phyloP scores from a whole-genome alignment of 1,140 invertebrate genomes.

The Saccostrea glomerata region DNA sequence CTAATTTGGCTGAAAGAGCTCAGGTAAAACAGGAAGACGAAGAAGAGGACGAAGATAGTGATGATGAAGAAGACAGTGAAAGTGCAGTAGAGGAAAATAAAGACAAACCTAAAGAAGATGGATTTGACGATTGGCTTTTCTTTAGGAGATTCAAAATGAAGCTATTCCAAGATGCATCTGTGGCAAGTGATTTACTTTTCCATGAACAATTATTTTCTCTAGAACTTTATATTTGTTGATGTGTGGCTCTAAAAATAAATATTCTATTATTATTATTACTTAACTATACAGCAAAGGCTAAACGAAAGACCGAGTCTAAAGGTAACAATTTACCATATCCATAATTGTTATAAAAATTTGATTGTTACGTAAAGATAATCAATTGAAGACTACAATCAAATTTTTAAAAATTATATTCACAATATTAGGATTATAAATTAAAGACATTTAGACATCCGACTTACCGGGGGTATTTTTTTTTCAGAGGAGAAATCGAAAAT shows the following conservation, averaged over 20 bases:
- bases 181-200: not conserved
- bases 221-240: not conserved
- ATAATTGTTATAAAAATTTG: no score
- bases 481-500: not conserved
- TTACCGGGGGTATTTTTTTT: not conserved
- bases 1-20: constrained; percentile 54
- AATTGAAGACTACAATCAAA: no score
- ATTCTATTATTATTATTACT: no score
- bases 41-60: not conserved
- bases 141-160: constrained; percentile 6
- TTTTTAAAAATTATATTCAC: no score
- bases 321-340: no score
- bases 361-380: no score
- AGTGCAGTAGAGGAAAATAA: not conserved
- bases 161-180: not conserved
- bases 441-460: no score
- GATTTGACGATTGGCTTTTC: not conserved
- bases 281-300: no score
- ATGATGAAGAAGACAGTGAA: not conserved
- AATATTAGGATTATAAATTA: no score
- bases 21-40: not conserved
- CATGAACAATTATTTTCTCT: not conserved
- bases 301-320: no score
- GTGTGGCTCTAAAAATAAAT: no score
- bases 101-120: not conserved